Evolutionary conservation across 64 coral and sea anemone species (phyloP).

Genomic region (Stichodactyla mertensii): DNA sequence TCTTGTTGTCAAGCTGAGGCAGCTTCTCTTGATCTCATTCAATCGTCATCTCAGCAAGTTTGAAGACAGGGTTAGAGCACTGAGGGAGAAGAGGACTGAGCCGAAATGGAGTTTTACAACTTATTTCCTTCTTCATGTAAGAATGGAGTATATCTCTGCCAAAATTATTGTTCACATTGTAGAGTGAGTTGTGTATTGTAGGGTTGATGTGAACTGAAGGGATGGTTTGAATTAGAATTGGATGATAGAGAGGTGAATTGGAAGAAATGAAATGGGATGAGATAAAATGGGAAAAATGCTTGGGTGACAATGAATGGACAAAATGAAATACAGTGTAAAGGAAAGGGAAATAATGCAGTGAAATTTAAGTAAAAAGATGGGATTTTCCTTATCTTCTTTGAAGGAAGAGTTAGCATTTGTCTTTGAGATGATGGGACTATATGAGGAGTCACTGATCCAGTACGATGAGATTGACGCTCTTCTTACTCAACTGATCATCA

Average conservation of each 20-base stretch:
- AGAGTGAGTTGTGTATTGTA: too few relatives aligned
- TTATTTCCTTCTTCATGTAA: conserved; percentile 93
- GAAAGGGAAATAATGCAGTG: not conserved
- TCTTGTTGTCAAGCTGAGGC: conserved; percentile 77
- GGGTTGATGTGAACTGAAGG: too few relatives aligned
- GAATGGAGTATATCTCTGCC: not conserved
- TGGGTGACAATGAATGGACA: too few relatives aligned
- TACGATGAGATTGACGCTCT: conserved; percentile 98
- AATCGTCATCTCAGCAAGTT: conserved; percentile 94
- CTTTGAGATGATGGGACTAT: conserved; percentile 95
- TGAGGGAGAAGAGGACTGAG: conserved; percentile 79
- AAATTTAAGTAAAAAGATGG: not conserved
- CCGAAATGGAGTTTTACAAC: conserved; percentile 85
- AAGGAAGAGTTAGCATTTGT: conserved; percentile 97
- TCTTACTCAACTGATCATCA: conserved; percentile 88
- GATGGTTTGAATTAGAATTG: too few relatives aligned
- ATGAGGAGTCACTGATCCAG: conserved; percentile 92
- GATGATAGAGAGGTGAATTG: too few relatives aligned
- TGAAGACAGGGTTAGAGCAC: conserved; percentile 82
- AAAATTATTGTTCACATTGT: too few relatives aligned
- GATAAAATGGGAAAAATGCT: too few relatives aligned
- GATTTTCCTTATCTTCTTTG: not conserved
- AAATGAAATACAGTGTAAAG: too few relatives aligned
- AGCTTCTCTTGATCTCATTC: conserved; percentile 68
- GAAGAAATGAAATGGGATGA: too few relatives aligned